These are phyloP conservation scores for Xiphydria camelus DNA, from an alignment of 2,888 invertebrate genomes.

Conservation along the genomic window DNA sequence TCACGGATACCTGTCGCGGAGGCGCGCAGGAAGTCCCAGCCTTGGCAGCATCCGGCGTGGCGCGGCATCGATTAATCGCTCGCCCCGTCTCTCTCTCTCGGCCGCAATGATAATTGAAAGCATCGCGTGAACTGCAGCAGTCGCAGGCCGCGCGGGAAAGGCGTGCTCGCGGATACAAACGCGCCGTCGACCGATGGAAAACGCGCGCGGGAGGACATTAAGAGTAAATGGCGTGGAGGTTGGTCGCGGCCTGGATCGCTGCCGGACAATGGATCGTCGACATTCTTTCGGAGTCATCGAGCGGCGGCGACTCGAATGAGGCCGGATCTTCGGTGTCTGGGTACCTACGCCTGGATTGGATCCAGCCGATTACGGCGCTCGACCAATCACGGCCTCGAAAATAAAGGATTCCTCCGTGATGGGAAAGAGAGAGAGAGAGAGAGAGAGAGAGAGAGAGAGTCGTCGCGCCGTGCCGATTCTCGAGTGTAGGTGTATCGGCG, in stretches of 20 bases:
- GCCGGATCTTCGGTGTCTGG: slow-evolving; percentile 53
- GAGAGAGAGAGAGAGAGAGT: too few relatives aligned
- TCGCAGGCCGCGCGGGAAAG: slow-evolving; percentile 8
- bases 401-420: too few relatives aligned
- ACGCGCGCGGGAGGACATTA: too few relatives aligned
- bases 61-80: slow-evolving; percentile 26
- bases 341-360: slow-evolving; percentile 38
- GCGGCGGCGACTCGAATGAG: slow-evolving; percentile 28
- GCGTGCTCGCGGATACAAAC: slow-evolving; percentile 23
- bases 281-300: slow-evolving; percentile 4
- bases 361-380: slow-evolving; percentile 27
- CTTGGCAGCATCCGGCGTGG: slow-evolving; percentile 31
- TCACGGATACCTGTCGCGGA: background rate
- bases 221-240: too few relatives aligned
- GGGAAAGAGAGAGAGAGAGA: too few relatives aligned
- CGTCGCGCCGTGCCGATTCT: too few relatives aligned
- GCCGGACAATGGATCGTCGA: background rate
- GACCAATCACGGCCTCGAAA: slow-evolving; percentile 34
- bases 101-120: slow-evolving; percentile 4
- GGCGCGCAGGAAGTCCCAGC: too few relatives aligned
- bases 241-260: too few relatives aligned
- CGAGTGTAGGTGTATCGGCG: too few relatives aligned
- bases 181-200: slow-evolving; percentile 29
- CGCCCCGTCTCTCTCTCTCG: background rate
- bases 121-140: slow-evolving; percentile 11